phyloP scores from a whole-genome alignment of 1,140 invertebrate genomes.

The Zaprionus ghesquierei region DNA sequence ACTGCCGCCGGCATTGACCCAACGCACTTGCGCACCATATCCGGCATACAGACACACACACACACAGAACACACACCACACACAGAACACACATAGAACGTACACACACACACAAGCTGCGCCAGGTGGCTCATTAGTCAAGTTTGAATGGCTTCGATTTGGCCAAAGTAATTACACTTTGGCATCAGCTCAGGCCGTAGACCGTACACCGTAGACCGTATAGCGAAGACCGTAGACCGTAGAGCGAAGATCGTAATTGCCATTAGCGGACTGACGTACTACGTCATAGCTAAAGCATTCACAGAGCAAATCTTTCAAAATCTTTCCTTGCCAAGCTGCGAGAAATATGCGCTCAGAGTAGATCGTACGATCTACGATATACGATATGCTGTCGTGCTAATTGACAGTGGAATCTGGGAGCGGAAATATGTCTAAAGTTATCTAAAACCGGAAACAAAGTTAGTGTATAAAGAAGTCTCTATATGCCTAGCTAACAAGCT shows the following conservation, averaged over 20 bases:
- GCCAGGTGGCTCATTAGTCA: conserved; percentile 30
- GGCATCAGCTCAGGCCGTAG: conserved; percentile 2
- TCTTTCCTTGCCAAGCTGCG: not conserved
- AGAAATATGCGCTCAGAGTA: not conserved
- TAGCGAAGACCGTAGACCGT: too few relatives aligned
- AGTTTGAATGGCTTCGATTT: conserved; percentile 35
- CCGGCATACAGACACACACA: conserved; percentile 1
- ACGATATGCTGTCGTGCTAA: not conserved
- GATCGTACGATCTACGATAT: not conserved
- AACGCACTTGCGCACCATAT: conserved; percentile 11
- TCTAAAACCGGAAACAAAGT: too few relatives aligned
- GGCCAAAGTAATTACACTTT: conserved; percentile 29
- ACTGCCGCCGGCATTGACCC: not conserved
- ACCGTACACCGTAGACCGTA: not conserved
- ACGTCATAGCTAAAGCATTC: not conserved
- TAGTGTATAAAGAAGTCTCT: not conserved
- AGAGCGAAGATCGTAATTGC: not conserved
- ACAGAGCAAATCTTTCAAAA: not conserved
- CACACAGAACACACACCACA: not conserved
- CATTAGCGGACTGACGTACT: not conserved
- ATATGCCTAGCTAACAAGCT: not conserved
- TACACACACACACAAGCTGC: not conserved
- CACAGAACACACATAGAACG: not conserved
- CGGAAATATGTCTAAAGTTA: too few relatives aligned
- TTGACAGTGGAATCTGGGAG: too few relatives aligned